These are phyloP conservation scores for Toxonevra muliebris DNA, from an alignment of 2,888 invertebrate species.

Conservation along the genomic window DNA sequence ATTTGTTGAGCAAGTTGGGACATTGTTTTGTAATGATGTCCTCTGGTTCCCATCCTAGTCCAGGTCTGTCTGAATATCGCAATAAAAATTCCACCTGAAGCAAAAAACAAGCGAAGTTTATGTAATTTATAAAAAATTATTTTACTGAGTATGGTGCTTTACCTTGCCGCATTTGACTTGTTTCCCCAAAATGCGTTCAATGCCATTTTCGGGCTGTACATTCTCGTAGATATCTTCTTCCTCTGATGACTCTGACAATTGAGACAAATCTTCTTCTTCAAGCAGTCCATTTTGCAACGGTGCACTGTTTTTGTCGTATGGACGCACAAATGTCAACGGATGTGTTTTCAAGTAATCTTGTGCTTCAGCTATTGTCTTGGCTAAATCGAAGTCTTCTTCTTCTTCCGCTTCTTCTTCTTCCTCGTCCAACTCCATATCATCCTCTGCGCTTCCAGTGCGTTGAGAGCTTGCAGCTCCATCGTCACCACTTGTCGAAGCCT, in stretches of 20 bases:
- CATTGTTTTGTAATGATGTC: constrained; percentile 52
- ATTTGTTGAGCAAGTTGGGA: constrained; percentile 52
- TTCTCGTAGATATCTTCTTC: constrained; percentile 50
- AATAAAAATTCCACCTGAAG: constrained; percentile 54
- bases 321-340: constrained; percentile 55
- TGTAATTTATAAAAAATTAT: not conserved
- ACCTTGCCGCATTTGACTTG: constrained; percentile 55
- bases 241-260: constrained; percentile 37
- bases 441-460: constrained; percentile 20
- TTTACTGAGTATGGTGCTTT: constrained; percentile 15
- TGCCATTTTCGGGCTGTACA: constrained; percentile 54
- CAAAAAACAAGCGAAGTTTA: not conserved
- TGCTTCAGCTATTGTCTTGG: constrained; percentile 52
- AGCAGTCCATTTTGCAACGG: constrained; percentile 44
- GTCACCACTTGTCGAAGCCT: constrained; percentile 15
- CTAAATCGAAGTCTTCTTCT: constrained; percentile 53
- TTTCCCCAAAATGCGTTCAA: constrained; percentile 54
- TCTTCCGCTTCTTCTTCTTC: constrained; percentile 37
- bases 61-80: constrained; percentile 52
- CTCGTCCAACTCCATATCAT: constrained; percentile 37
- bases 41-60: constrained; percentile 54
- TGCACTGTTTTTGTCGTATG: constrained; percentile 46
- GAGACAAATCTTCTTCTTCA: constrained; percentile 45
- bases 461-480: constrained; percentile 20
- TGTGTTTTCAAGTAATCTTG: constrained; percentile 52